phyloP scores from a whole-genome alignment of 2,797 vertebrate genomes.

The Notamacropus eugenii region DNA sequence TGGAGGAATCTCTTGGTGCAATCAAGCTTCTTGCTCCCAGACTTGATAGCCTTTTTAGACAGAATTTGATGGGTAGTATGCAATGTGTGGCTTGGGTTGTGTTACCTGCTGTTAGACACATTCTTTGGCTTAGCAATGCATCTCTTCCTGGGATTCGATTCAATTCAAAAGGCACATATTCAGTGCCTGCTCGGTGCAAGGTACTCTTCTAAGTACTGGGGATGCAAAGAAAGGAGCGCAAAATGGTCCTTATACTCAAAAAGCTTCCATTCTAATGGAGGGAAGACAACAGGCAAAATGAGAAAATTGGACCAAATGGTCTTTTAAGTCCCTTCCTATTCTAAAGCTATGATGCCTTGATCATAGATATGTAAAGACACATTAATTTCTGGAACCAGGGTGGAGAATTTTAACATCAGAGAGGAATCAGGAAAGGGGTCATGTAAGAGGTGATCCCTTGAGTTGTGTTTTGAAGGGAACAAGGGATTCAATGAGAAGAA shows the following conservation, averaged over 20 bases:
- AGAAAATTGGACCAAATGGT: background rate
- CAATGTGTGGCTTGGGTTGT: slow-evolving; percentile 53
- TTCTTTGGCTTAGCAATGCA: slow-evolving; percentile 10
- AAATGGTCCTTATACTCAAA: background rate
- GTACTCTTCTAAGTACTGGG: background rate
- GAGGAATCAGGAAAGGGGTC: background rate
- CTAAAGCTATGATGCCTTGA: background rate
- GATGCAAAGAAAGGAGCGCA: background rate
- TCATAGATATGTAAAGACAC: background rate
- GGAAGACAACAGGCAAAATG: background rate
- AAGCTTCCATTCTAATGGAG: background rate
- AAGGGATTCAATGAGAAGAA: background rate
- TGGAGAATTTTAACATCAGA: background rate
- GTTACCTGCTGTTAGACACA: slow-evolving; percentile 38
- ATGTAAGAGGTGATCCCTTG: background rate
- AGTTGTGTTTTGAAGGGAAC: background rate
- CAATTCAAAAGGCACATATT: slow-evolving; percentile 5
- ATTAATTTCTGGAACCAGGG: background rate
- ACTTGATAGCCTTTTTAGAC: slow-evolving; percentile 66
- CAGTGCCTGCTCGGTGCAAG: background rate
- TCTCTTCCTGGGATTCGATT: background rate
- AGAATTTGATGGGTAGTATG: slow-evolving; percentile 55
- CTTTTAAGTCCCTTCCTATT: background rate
- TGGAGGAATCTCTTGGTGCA: slow-evolving; percentile 51
- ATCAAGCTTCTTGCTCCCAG: slow-evolving; percentile 61